Evolutionary conservation across 2,797 vertebrate species (phyloP).

Genomic region (Erpetoichthys calabaricus): DNA sequence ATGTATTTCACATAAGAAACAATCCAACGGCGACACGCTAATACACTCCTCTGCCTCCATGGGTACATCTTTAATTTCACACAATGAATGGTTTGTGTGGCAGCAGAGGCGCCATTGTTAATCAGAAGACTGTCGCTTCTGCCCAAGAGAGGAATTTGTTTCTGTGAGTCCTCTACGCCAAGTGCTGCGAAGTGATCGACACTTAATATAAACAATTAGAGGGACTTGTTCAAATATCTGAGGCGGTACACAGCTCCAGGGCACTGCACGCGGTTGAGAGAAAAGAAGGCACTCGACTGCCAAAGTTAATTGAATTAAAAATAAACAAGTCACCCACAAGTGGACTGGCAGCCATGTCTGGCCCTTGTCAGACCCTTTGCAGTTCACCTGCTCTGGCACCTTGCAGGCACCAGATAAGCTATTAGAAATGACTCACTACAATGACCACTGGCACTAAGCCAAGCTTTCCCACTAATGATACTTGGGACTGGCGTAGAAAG

Average conservation of each 20-base stretch:
- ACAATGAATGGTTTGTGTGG: slow-evolving; percentile 68
- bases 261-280: slow-evolving; percentile 32
- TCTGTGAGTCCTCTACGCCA: slow-evolving; percentile 45
- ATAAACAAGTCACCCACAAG: slow-evolving; percentile 19
- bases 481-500: no score
- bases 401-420: slow-evolving; percentile 42
- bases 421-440: no score
- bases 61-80: slow-evolving; percentile 29
- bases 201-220: slow-evolving; percentile 78
- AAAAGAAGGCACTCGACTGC: slow-evolving; percentile 26
- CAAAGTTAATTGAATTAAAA: slow-evolving; percentile 66
- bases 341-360: slow-evolving; percentile 29
- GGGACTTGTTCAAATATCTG: slow-evolving; percentile 70
- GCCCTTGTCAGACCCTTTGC: slow-evolving; percentile 39
- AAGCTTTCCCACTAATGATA: no score
- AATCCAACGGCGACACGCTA: no score
- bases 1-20: no score
- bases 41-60: slow-evolving; percentile 1
- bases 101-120: slow-evolving; percentile 51
- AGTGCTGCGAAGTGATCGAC: slow-evolving; percentile 52
- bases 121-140: slow-evolving; percentile 69
- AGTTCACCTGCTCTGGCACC: slow-evolving; percentile 49
- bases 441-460: no score
- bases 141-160: slow-evolving; percentile 40
- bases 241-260: slow-evolving; percentile 59